Base-by-base conservation (phyloP, 2,888 invertebrate species). In the Conops quadrifasciatus region DNA sequence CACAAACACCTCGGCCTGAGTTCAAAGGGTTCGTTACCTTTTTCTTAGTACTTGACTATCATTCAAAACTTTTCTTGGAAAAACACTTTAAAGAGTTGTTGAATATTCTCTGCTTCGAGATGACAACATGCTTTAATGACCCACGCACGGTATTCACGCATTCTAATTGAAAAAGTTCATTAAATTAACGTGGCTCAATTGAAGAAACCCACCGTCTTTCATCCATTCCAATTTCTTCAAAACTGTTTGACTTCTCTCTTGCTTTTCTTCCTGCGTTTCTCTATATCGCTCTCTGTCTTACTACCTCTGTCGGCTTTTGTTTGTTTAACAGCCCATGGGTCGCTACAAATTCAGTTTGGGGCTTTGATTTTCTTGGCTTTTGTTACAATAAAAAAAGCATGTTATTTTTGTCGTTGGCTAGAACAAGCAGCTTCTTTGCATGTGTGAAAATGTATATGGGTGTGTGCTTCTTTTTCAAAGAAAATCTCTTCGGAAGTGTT, bases 401-500 rank as follows among this genome's bases (percentile, higher is more conserved):
- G n/a, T n/a, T n/a, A n/a, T n/a, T n/a, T 9, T 36, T 56, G 53
- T 56, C 4, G 21, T 24, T 56, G 53, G 13, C 21, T n/a, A n/a
- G n/a, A n/a, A n/a, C n/a, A n/a, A n/a, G n/a, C n/a, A n/a, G n/a
- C n/a, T n/a, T 4, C 19, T 49, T 16, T 49, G 16, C n/a, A n/a
- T 49, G 49, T n/a, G 16, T 49, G n/a, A 1, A n/a, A 3, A n/a
- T n/a, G 49, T 3, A 9, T 36, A 9, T 36, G 36, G 5, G 36
- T 36, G 36, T 36, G 36, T 36, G 36, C 36, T 4, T 36, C 36
- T 45, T 62, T 16, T 15, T 21, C 11, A 15, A 21, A 43, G 4
- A 19, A 19, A 59, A 19, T n/a, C 60, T 70, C 16, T 64, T 47
- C 5, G 47, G 67, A 75, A 58, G 75, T 76, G 75, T 74, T 74